phyloP scores from a whole-genome alignment of 2,113 vertebrate species.

The Dissostichus mawsoni region DNA sequence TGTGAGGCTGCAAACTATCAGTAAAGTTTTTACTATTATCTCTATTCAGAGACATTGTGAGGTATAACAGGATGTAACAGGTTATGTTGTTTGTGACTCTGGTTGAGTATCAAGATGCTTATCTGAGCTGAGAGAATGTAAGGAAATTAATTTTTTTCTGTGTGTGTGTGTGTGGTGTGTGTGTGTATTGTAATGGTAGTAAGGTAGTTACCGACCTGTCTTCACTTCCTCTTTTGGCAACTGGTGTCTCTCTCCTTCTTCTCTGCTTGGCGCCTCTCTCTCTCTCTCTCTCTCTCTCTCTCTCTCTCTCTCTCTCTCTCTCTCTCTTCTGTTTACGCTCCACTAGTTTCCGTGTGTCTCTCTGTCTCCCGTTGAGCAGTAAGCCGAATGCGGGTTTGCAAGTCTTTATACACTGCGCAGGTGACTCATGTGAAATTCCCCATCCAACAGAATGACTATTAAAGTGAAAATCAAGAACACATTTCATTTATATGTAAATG shows the following conservation, averaged over 20 bases:
- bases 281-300: constrained; percentile 6
- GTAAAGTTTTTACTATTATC: not conserved
- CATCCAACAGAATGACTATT: constrained; percentile 55
- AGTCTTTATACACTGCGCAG: constrained; percentile 65
- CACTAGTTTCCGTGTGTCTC: not conserved
- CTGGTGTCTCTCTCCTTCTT: constrained; percentile 22
- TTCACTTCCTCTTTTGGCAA: constrained; percentile 69
- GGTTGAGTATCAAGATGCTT: constrained; percentile 14
- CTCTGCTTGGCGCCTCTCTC: not conserved
- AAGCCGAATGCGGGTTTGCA: constrained; percentile 41
- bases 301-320: constrained; percentile 3
- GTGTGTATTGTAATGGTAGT: constrained; percentile 32
- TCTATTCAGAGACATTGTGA: not conserved
- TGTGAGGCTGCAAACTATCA: not conserved
- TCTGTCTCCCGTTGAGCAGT: constrained; percentile 41
- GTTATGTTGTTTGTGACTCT: constrained; percentile 13
- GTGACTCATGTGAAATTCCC: constrained; percentile 79
- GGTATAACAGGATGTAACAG: constrained; percentile 56
- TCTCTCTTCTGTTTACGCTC: not conserved
- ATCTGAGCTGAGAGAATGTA: constrained; percentile 6
- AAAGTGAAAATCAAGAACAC: constrained; percentile 45
- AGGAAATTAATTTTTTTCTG: constrained; percentile 38
- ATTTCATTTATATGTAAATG: constrained; percentile 68
- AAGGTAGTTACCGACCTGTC: constrained; percentile 68
- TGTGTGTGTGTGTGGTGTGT: constrained; percentile 4